Evolutionary conservation across 2,113 vertebrate genomes (phyloP).

Genomic region (Odontesthes bonariensis): DNA sequence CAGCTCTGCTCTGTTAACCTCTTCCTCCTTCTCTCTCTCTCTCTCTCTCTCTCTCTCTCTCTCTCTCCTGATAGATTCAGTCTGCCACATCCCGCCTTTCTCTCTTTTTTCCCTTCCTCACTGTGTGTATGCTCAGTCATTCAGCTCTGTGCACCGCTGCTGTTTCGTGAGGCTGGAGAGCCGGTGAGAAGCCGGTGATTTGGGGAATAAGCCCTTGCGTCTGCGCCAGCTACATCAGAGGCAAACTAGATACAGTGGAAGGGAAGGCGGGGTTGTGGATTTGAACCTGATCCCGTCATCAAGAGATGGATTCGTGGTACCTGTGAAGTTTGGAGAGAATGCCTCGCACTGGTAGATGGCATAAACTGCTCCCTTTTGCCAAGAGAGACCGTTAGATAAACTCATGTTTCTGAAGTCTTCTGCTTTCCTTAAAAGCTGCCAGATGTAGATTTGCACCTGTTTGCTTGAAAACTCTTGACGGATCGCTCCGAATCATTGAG

Average conservation of each 20-base stretch:
- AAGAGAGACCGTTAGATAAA: constrained; percentile 6
- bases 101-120: constrained; percentile 17
- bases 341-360: background rate
- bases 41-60: constrained; percentile 32
- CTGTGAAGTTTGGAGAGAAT: constrained; percentile 59
- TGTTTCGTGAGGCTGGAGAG: constrained; percentile 59
- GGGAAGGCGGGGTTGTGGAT: constrained; percentile 28
- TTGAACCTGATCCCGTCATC: constrained; percentile 4
- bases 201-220: constrained; percentile 42
- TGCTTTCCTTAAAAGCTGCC: background rate
- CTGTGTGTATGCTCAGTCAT: constrained; percentile 58
- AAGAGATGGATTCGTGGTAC: constrained; percentile 30
- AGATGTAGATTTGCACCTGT: constrained; percentile 26
- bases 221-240: constrained; percentile 38
- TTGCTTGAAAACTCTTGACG: background rate
- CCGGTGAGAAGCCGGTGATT: constrained; percentile 48
- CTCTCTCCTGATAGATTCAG: background rate
- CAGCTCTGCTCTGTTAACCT: constrained; percentile 62
- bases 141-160: constrained; percentile 42
- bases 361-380: constrained; percentile 13
- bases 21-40: constrained; percentile 31
- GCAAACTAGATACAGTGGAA: constrained; percentile 18
- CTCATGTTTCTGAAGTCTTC: constrained; percentile 19
- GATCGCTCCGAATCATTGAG: constrained; percentile 7
- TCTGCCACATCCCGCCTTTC: constrained; percentile 25